These are phyloP conservation scores for Pammene aurita DNA, from an alignment of 2,888 invertebrate species.

Conservation along the genomic window DNA sequence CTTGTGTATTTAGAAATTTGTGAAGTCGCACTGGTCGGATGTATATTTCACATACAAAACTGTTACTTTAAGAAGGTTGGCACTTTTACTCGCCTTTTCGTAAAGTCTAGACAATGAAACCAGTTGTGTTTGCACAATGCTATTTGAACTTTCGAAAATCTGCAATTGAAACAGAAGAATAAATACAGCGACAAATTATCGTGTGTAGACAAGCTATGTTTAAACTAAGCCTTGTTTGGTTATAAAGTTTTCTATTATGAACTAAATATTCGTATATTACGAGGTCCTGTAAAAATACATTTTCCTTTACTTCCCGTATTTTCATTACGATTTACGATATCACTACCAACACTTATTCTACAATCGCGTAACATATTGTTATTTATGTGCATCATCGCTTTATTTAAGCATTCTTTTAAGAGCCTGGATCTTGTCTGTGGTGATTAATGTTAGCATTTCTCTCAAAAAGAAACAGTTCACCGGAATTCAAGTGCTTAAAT, in stretches of 20 bases:
- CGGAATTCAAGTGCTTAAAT: no score
- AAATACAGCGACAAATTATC: conserved; percentile 64
- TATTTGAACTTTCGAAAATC: conserved; percentile 79
- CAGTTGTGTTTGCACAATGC: conserved; percentile 65
- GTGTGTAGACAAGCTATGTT: conserved; percentile 58
- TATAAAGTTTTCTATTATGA: conserved; percentile 43
- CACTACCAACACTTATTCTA: no score
- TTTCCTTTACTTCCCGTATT: no score
- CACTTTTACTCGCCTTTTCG: conserved; percentile 64
- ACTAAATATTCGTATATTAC: conserved; percentile 16
- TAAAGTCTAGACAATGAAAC: conserved; percentile 62
- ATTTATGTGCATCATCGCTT: no score
- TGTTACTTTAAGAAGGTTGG: conserved; percentile 42
- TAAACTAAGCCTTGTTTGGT: conserved; percentile 50
- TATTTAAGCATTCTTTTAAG: no score
- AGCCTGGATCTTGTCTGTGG: no score
- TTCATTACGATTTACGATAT: no score
- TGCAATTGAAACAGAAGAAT: conserved; percentile 71
- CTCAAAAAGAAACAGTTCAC: no score
- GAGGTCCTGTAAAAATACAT: not conserved
- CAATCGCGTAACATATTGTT: no score
- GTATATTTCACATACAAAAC: conserved; percentile 34
- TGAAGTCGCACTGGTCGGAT: conserved; percentile 10
- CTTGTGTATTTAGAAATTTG: conserved; percentile 36
- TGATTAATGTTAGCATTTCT: no score